Evolutionary conservation across 2,888 invertebrate genomes (phyloP).

Genomic region (Drosophila borborema): DNA sequence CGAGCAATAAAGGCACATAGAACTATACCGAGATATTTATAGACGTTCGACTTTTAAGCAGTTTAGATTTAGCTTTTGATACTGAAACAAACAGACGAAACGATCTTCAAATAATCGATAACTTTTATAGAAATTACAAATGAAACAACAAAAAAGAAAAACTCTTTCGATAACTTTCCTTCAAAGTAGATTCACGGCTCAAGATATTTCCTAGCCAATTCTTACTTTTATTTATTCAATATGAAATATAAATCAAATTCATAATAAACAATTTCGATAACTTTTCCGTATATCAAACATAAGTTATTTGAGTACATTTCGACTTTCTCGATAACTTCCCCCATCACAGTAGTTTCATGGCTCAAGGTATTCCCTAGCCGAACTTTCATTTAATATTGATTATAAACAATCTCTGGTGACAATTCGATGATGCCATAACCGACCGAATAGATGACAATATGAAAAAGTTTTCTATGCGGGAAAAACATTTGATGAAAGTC

Average conservation of each 20-base stretch:
- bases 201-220: too few relatives aligned
- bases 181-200: too few relatives aligned
- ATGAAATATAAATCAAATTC: too few relatives aligned
- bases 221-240: too few relatives aligned
- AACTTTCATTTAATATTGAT: neutral
- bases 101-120: too few relatives aligned
- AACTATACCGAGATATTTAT: neutral
- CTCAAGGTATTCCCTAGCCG: neutral
- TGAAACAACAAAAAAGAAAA: too few relatives aligned
- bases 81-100: too few relatives aligned
- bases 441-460: neutral
- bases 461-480: conserved; percentile 11
- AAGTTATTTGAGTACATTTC: neutral
- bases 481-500: neutral
- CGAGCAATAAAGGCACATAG: neutral
- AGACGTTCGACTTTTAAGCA: neutral
- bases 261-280: too few relatives aligned
- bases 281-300: too few relatives aligned
- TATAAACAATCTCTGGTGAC: conserved; percentile 1
- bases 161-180: too few relatives aligned
- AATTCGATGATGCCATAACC: conserved; percentile 1
- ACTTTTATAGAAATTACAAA: too few relatives aligned
- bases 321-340: neutral
- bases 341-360: neutral
- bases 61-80: neutral